Evolutionary conservation across 2,797 vertebrate genomes (phyloP).

Genomic region (Bufotes viridis): DNA sequence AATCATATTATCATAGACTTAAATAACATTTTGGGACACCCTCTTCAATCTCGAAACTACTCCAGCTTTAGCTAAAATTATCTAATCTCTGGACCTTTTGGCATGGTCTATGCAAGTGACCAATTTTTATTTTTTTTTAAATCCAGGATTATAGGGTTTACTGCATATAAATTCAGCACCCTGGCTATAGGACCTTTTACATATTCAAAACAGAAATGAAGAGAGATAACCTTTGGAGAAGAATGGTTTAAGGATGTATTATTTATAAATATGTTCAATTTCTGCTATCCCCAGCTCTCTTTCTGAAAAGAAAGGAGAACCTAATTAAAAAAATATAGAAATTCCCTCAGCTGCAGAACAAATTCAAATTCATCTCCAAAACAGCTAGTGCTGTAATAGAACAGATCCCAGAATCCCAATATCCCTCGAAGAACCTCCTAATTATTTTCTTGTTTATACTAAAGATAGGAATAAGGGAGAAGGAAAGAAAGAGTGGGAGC

Average conservation of each 20-base stretch:
- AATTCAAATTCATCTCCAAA: constrained; percentile 60
- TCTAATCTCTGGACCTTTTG: background rate
- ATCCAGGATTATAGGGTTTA: constrained; percentile 29
- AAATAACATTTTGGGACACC: too few species aligned
- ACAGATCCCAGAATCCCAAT: background rate
- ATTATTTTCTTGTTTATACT: constrained; percentile 29
- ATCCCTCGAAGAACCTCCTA: constrained; percentile 16
- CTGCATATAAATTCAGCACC: background rate
- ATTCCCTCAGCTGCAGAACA: constrained; percentile 23
- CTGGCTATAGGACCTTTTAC: constrained; percentile 37
- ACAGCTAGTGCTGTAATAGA: constrained; percentile 21
- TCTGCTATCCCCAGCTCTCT: background rate
- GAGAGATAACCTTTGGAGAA: constrained; percentile 53
- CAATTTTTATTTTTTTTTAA: background rate
- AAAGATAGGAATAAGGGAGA: constrained; percentile 11
- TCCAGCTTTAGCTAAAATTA: background rate
- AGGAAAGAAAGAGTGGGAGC: background rate
- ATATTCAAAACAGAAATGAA: constrained; percentile 48
- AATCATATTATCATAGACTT: too few species aligned
- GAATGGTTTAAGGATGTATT: constrained; percentile 51
- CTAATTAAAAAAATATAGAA: constrained; percentile 61
- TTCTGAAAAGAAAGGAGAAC: constrained; percentile 53
- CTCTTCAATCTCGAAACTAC: too few species aligned
- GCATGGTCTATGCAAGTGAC: background rate
- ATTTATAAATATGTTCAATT: constrained; percentile 51